Evolutionary conservation across 2,888 invertebrate species (phyloP), one percentile per base, ranked within the genome.

Genomic region (Caenorhabditis doughertyi): DNA sequence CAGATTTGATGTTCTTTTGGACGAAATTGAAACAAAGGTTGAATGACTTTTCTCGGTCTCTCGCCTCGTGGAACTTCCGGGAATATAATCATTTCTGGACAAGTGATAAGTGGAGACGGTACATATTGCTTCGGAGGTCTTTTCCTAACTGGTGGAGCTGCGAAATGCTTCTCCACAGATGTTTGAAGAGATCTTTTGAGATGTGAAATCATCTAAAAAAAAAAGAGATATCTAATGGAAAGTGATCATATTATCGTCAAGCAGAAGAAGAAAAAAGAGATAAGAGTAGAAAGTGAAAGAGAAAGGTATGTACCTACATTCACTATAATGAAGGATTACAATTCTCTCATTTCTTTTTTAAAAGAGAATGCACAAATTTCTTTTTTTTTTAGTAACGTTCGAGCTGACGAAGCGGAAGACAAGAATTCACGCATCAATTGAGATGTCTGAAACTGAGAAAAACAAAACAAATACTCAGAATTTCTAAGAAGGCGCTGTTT

Each of bases 261-360:
- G 56, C 13, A 71, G 39, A 64, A 62, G 49, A 64, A 71, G 44
- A 70, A 29, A 44, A 60, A 39, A 70, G 62, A 18, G 77, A 77
- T 72, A 72, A 73, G 62, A 47, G 67, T 47, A 47, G 18, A 16
- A 42, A 47, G 7, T 25, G 21, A 64, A 51, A 32, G 39, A 53
- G 53, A 49, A 64, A 25, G 56, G 47, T 56, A 58, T 70, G 56
- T 58, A 51, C 9, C 44, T 25, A 42, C 25, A 60, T 23, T 51
- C 60, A 39, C 51, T 29, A 47, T 27, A 42, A 35, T 60, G 21
- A 60, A 60, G 72, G 72, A 72, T 72, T 72, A 72, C 72, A 51
- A 49, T 49, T n/a, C 44, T 44, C 44, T 8, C 11, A 3, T 39
- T 39, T 13, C 16, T 9, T 2, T 13, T 8, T 39, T 16, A 9